Evolutionary conservation across 1,140 invertebrate genomes (phyloP).

Genomic region (Lepidurus packardi): DNA sequence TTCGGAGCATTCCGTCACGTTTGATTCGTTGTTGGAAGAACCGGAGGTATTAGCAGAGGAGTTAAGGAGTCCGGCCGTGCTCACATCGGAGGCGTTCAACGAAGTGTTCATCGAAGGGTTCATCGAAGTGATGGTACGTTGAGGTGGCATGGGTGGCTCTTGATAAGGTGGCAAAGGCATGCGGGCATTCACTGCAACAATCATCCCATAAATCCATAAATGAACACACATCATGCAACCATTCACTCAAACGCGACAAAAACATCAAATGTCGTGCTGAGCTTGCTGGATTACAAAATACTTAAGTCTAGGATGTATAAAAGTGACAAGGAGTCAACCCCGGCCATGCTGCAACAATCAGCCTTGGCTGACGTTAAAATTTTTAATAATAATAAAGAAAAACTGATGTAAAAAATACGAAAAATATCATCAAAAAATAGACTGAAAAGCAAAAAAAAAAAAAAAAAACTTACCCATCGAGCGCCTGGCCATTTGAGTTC

Average conservation of each 20-base stretch:
- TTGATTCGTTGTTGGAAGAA: conserved; percentile 85
- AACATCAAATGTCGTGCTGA: conserved; percentile 6
- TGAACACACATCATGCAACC: background rate
- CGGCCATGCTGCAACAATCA: background rate
- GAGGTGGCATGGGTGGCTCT: conserved; percentile 63
- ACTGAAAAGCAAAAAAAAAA: background rate
- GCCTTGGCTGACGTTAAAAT: conserved; percentile 1
- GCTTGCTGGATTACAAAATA: background rate
- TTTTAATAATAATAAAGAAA: background rate
- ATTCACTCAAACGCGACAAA: conserved; percentile 1
- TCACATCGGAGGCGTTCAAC: background rate
- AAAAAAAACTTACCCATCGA: conserved; percentile 48
- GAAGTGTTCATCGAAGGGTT: conserved; percentile 41
- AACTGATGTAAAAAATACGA: background rate
- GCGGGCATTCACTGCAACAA: conserved; percentile 11
- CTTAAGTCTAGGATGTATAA: background rate
- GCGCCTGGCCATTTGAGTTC: conserved; percentile 63
- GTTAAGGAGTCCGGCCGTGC: conserved; percentile 43
- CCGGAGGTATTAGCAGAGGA: conserved; percentile 82
- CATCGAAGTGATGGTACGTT: conserved; percentile 36
- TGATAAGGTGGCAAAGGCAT: conserved; percentile 45
- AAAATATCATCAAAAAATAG: background rate
- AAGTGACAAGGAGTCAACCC: background rate
- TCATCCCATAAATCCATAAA: conserved; percentile 13
- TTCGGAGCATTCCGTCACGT: conserved; percentile 86